phyloP scores from a whole-genome alignment of 2,888 invertebrate species.

The Agapostemon virescens region DNA sequence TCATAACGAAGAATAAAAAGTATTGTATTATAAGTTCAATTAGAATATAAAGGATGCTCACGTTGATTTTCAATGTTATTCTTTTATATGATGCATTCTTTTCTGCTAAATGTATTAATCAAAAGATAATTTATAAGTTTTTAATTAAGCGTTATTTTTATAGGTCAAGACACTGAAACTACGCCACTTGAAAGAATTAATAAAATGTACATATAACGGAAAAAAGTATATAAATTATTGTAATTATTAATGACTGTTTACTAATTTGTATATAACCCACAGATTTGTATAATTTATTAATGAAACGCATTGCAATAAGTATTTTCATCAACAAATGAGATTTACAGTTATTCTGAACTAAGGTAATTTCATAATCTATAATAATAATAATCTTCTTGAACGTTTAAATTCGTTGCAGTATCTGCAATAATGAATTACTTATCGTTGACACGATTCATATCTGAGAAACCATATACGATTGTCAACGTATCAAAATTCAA shows the following conservation, averaged over 20 bases:
- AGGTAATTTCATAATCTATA: not conserved
- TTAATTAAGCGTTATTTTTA: conserved; percentile 5
- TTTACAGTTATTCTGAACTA: not conserved
- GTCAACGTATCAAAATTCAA: no score
- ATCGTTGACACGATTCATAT: no score
- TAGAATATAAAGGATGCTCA: conserved; percentile 14
- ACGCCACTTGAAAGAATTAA: not conserved
- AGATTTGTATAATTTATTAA: not conserved
- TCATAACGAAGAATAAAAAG: conserved; percentile 8
- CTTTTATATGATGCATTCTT: not conserved
- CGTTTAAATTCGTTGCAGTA: no score
- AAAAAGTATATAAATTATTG: conserved; percentile 14
- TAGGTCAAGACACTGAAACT: not conserved
- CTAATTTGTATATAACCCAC: not conserved
- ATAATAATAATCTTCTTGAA: not conserved
- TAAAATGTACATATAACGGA: conserved; percentile 16
- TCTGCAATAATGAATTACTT: no score
- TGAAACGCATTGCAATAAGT: not conserved
- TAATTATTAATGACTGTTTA: conserved; percentile 10
- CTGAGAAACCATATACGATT: no score
- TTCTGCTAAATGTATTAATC: conserved; percentile 6
- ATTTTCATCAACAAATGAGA: not conserved
- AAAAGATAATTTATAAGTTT: not conserved
- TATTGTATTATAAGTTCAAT: conserved; percentile 20
- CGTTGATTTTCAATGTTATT: conserved; percentile 1